These are phyloP conservation scores for Apeltes quadracus DNA, from an alignment of 2,113 vertebrate species.

Conservation along the genomic window DNA sequence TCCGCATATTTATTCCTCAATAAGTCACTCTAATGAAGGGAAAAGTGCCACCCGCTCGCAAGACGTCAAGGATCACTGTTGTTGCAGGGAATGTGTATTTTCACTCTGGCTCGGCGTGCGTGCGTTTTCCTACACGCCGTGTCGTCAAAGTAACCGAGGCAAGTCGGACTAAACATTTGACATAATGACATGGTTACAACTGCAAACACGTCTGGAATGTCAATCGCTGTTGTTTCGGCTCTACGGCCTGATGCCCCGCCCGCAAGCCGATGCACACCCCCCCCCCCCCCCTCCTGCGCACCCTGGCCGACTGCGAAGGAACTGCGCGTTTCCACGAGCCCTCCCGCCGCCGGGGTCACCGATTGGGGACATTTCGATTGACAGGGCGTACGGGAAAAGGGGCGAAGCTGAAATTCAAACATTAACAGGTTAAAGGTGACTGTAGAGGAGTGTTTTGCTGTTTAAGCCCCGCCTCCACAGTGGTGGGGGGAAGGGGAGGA, in stretches of 20 bases:
- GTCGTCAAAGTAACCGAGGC: not conserved
- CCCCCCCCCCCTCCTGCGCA: no score
- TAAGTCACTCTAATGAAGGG: constrained; percentile 45
- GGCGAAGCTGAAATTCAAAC: constrained; percentile 55
- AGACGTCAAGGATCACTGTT: constrained; percentile 45
- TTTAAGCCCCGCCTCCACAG: no score
- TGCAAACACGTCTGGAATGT: not conserved
- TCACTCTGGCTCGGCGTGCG: not conserved
- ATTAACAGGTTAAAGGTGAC: constrained; percentile 13
- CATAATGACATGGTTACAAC: not conserved
- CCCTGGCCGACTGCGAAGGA: constrained; percentile 36
- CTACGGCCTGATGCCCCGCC: constrained; percentile 35
- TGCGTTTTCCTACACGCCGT: not conserved
- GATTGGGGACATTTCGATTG: constrained; percentile 62
- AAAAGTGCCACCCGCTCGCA: constrained; percentile 51
- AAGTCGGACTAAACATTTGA: not conserved
- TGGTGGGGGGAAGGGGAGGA: not conserved
- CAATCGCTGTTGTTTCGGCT: constrained; percentile 65
- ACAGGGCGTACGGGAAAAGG: constrained; percentile 65
- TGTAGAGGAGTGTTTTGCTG: not conserved
- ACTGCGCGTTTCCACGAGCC: not conserved
- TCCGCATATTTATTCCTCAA: constrained; percentile 54
- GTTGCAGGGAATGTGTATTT: constrained; percentile 16
- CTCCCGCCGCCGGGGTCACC: constrained; percentile 34
- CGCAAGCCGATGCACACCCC: constrained; percentile 18